phyloP scores from a whole-genome alignment of 1,140 invertebrate species.

The Nautilus pompilius region DNA sequence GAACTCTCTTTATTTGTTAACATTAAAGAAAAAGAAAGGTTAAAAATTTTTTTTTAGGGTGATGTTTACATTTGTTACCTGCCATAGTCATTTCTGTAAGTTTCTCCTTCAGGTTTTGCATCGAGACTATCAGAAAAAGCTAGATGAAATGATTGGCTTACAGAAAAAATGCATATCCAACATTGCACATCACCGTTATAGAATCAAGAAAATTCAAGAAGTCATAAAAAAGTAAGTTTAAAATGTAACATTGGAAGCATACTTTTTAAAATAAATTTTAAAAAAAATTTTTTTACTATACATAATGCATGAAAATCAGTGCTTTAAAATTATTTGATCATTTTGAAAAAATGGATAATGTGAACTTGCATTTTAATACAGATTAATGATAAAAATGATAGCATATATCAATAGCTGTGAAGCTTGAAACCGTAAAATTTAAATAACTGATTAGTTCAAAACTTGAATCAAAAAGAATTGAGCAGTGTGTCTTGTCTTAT shows the following conservation, averaged over 20 bases:
- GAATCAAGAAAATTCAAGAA: slow-evolving; percentile 75
- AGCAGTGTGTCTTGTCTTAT: no score
- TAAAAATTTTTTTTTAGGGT: not conserved
- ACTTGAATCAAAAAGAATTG: no score
- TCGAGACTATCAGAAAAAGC: slow-evolving; percentile 77
- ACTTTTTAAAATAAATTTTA: no score
- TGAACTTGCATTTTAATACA: no score
- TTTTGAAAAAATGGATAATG: no score
- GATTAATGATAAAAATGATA: no score
- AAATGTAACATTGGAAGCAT: no score
- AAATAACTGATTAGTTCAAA: no score
- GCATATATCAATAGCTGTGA: no score
- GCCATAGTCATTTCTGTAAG: not conserved
- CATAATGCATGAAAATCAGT: not conserved
- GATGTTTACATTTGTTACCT: not conserved
- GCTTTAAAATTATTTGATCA: not conserved
- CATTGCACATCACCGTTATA: slow-evolving; percentile 84
- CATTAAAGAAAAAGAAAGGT: not conserved
- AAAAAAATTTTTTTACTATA: not conserved
- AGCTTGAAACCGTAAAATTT: no score
- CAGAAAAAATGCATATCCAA: slow-evolving; percentile 86
- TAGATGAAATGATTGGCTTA: slow-evolving; percentile 76
- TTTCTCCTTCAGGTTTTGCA: slow-evolving; percentile 51
- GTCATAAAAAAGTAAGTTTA: slow-evolving; percentile 71
- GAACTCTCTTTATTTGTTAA: not conserved